Percentiles rank a stretch among this genome's conserved stretches.
phyloP scores from a whole-genome alignment of 2,797 vertebrate genomes.

The Lagocephalus sceleratus region DNA sequence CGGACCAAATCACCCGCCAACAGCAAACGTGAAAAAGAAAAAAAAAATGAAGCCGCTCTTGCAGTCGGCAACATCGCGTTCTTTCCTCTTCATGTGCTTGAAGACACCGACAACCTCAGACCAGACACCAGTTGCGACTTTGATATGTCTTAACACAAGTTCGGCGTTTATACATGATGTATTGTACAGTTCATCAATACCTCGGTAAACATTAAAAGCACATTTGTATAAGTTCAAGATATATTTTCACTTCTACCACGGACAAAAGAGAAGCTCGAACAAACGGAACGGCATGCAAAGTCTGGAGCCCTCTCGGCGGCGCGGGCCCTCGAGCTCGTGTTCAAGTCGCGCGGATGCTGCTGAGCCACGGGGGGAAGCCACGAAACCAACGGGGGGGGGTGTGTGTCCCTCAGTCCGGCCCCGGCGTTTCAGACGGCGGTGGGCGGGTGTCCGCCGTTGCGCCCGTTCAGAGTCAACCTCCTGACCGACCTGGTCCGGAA shows the following conservation, averaged over 20 bases:
- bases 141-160: slow-evolving; percentile 27
- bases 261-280: slow-evolving; percentile 39
- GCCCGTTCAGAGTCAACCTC: slow-evolving; percentile 76
- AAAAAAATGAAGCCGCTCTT: slow-evolving; percentile 17
- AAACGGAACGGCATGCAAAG: slow-evolving; percentile 59
- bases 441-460: slow-evolving; percentile 75
- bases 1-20: slow-evolving; percentile 19
- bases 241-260: slow-evolving; percentile 48
- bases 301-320: slow-evolving; percentile 34
- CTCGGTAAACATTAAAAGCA: slow-evolving; percentile 44
- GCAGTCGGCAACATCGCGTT: slow-evolving; percentile 19
- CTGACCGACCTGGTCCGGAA: slow-evolving; percentile 82
- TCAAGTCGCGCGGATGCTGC: slow-evolving; percentile 49
- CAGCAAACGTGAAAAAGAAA: slow-evolving; percentile 1
- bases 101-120: slow-evolving; percentile 18
- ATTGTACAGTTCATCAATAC: slow-evolving; percentile 41
- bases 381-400: too few species aligned
- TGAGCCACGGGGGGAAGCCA: slow-evolving; percentile 29
- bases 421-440: slow-evolving; percentile 78
- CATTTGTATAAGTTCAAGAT: slow-evolving; percentile 36
- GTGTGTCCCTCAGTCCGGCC: slow-evolving; percentile 8
- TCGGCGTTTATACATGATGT: slow-evolving; percentile 40
- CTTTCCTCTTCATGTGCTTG: slow-evolving; percentile 11
- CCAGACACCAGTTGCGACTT: slow-evolving; percentile 8
- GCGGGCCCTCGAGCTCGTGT: slow-evolving; percentile 26